Evolutionary conservation across 1,140 invertebrate species (phyloP), one percentile per base, ranked within the genome.

Genomic region (Drosophila subpulchrella): DNA sequence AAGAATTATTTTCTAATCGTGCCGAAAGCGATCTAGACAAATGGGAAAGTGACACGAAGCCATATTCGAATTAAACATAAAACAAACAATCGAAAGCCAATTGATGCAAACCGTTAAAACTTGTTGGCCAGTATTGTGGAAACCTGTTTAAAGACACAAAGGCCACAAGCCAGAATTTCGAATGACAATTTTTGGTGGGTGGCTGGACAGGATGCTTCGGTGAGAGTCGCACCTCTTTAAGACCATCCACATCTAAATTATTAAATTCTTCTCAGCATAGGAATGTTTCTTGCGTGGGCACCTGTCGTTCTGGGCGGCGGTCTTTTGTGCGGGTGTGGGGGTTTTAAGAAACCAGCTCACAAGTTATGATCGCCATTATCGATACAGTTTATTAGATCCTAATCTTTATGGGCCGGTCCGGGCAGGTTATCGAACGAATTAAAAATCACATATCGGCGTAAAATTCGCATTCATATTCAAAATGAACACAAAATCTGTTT

Each of bases 381-480:
- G 71, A 67, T 67, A 83, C 79, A 83, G 83, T 76, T 86, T 86
- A 86, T 86, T 76, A 88, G 84, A 86, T 86, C 53, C 36, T 76
- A 73, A 86, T 86, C 83, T 86, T 86, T 82, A 86, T 86, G 50
- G 66, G 63, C 55, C 63, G 36, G 61, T 34, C 54, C 11, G 47
- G 53, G 53, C 73, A 67, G 73, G 72, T 76, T 76, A 75, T 76
- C 38, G 53, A 51, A 51, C 24, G 53, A 39, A 71, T 50, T 65
- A 39, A 36, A 39, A 66, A 67, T 54, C 48, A 62, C 39, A 67
- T 58, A 76, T 55, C 62, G 46, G 11, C 42, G 60, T 50, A 68
- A 24, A 63, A 78, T 68, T 67, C 51, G 42, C 58, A 65, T 76
- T 75, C 58, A 86, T 77, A 88, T 76, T 56, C 81, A 81, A 85